phyloP scores from a whole-genome alignment of 2,113 vertebrate genomes.

The Rhabdomys dilectus region DNA sequence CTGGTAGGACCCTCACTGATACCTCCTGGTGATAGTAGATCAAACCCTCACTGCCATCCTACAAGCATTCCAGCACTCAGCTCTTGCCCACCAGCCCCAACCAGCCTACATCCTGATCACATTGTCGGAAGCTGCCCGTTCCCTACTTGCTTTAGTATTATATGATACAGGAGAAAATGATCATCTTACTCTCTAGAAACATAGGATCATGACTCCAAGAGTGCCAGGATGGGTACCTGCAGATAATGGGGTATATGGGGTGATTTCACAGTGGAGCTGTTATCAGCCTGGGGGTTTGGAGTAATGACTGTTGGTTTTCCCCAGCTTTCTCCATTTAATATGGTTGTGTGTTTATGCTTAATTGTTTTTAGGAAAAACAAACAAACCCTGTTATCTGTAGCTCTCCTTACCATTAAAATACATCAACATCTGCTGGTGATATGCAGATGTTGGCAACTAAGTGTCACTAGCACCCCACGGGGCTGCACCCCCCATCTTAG shows the following conservation, averaged over 20 bases:
- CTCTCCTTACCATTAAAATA: not conserved
- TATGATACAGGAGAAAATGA: not conserved
- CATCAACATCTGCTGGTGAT: not conserved
- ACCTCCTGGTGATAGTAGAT: not conserved
- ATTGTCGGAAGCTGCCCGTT: not conserved
- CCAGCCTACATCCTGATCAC: not conserved
- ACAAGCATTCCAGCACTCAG: not conserved
- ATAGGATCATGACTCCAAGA: not conserved
- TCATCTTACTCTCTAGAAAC: not conserved
- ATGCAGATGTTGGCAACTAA: rapidly evolving
- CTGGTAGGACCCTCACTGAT: not conserved
- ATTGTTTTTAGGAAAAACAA: not conserved
- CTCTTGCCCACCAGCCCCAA: not conserved
- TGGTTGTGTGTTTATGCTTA: not conserved
- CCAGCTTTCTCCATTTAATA: not conserved
- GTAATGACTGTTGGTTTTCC: not conserved
- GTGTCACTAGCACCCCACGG: not conserved
- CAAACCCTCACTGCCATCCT: not conserved
- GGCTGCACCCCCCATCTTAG: not conserved
- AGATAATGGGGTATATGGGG: not conserved
- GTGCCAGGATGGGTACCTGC: not conserved
- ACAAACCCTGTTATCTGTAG: not conserved
- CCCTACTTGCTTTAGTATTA: not conserved
- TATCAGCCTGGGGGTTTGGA: not conserved
- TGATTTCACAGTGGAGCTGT: not conserved